These are phyloP conservation scores for Philopotamus ludificatus DNA, from an alignment of 1,140 invertebrate species.

Conservation along the genomic window DNA sequence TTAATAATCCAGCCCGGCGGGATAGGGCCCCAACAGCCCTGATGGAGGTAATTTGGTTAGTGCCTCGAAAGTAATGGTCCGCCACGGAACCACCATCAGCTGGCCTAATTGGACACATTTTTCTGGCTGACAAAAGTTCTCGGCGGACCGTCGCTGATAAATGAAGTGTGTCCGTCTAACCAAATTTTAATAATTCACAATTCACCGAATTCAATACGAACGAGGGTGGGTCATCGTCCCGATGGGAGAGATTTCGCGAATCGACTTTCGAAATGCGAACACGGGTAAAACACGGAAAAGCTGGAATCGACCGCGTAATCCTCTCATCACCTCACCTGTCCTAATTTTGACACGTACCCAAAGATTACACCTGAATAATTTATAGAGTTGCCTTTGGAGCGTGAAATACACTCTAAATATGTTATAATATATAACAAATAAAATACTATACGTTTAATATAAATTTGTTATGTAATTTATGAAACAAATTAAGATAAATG, in stretches of 20 bases:
- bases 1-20: constrained; percentile 38
- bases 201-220: no score
- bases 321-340: constrained; percentile 9
- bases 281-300: constrained; percentile 1
- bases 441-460: no score
- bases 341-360: constrained; percentile 10
- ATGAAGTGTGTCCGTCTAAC: no score
- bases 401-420: no score
- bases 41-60: constrained; percentile 41
- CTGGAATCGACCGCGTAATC: constrained; percentile 1
- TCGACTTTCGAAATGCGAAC: neutral
- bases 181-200: no score
- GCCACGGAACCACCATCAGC: constrained; percentile 39
- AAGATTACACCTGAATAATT: constrained; percentile 5
- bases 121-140: constrained; percentile 42
- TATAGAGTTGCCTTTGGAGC: neutral
- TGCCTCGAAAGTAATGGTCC: constrained; percentile 40
- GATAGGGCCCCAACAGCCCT: neutral
- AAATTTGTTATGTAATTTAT: no score
- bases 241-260: neutral
- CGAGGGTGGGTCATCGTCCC: neutral
- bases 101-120: constrained; percentile 42
- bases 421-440: no score
- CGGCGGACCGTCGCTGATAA: constrained; percentile 32
- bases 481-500: no score